A percentile compares a stretch with the other conserved stretches of the same genome.
Conservation (phyloP, 2,888 invertebrate species). For the Campoletis raptor region DNA sequence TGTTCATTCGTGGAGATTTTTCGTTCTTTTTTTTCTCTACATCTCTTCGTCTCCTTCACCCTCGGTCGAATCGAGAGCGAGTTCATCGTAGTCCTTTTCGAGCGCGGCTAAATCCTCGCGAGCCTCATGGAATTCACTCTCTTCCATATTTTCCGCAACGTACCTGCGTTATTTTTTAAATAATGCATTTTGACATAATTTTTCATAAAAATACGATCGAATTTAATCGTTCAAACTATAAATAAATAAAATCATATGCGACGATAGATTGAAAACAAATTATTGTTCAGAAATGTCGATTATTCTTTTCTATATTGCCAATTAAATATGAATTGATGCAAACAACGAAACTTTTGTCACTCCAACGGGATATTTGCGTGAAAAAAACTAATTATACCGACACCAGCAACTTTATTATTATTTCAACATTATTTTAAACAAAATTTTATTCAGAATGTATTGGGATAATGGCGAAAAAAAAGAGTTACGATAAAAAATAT, state of each 20-base stretch:
- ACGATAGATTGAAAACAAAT: too few relatives aligned
- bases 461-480: neutral
- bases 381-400: too few relatives aligned
- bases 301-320: too few relatives aligned
- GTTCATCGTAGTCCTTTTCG: constrained; percentile 95
- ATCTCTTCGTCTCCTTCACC: constrained; percentile 91
- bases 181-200: neutral
- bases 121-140: constrained; percentile 81
- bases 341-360: neutral
- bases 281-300: too few relatives aligned
- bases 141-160: constrained; percentile 78
- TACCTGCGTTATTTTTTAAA: constrained; percentile 72
- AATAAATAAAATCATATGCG: neutral
- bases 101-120: constrained; percentile 89
- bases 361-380: neutral
- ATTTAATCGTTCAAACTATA: neutral
- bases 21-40: constrained; percentile 77
- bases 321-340: too few relatives aligned
- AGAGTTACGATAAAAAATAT: neutral
- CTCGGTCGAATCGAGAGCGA: constrained; percentile 94
- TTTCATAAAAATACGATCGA: neutral
- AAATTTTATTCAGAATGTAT: too few relatives aligned
- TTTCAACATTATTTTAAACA: too few relatives aligned
- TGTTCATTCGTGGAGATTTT: neutral
- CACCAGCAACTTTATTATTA: too few relatives aligned